These are phyloP conservation scores for Tipula vernalis DNA, from an alignment of 2,888 invertebrate species.

Conservation along the genomic window DNA sequence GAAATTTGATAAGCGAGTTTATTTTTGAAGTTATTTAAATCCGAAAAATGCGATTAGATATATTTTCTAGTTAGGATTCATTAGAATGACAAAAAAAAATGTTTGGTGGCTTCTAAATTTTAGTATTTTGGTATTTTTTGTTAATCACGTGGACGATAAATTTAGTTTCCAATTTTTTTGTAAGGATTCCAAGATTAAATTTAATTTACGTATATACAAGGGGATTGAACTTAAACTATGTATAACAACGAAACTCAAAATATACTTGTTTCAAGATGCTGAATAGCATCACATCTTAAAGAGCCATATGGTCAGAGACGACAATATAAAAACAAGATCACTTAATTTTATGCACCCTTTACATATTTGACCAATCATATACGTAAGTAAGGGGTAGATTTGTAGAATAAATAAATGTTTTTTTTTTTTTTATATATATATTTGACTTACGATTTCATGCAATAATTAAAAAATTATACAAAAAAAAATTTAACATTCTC, in stretches of 20 bases:
- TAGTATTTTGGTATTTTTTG: not conserved
- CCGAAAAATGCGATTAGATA: not conserved
- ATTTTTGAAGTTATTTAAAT: not conserved
- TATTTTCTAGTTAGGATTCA: not conserved
- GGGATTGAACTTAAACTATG: not conserved
- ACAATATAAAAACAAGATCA: not conserved
- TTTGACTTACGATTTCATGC: not conserved
- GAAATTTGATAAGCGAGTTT: not conserved
- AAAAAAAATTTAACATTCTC: not conserved
- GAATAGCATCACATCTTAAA: not conserved
- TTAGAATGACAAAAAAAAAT: not conserved
- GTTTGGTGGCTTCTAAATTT: not conserved
- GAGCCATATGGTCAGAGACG: not conserved
- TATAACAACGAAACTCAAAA: not conserved
- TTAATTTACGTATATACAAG: not conserved
- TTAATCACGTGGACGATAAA: not conserved
- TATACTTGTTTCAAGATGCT: not conserved
- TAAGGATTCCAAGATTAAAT: not conserved
- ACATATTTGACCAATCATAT: not conserved
- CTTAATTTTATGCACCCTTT: not conserved
- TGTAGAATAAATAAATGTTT: not conserved
- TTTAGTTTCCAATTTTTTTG: not conserved
- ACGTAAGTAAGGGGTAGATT: not conserved
- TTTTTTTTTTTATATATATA: too few species aligned
- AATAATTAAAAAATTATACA: not conserved